Evolutionary conservation across 2,113 vertebrate species (phyloP), one percentile per base, ranked within the genome.

Genomic region (Pseudopodoces humilis): DNA sequence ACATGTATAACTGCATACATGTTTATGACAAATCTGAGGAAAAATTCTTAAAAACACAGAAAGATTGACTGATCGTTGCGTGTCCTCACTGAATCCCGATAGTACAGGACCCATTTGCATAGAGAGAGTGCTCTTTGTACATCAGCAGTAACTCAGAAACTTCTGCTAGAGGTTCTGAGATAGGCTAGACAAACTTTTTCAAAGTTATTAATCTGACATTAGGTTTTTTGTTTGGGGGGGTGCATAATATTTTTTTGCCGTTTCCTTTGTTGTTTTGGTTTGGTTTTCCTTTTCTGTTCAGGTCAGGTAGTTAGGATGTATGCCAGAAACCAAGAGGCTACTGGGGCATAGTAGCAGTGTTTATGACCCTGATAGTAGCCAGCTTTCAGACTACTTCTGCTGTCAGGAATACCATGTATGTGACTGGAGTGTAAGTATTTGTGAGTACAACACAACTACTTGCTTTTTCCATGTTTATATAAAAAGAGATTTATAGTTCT

Each of bases 61-160:
- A 50, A 80, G 19, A 18, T 11, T 17, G 55, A 24, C 28, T 82
- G 12, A 11, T 9, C 18, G 55, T 1, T 63, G 31, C 5, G 15
- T 28, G 9, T 4, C 25, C 9, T 83, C 6, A 18, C 28, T 70
- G 47, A 69, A 59, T 60, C 21, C 56, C 59, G 6, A 12, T 20
- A 43, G 10, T 10, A 24, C 9, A 43, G 46, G 8, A 10, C 4
- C 10, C 8, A 11, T 69, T 76, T 13, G 18, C 2, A 15, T 7
- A n/a, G 6, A 35, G 5, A 55, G 13, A 2, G 0, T 10, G 7
- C 7, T 33, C 37, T 77, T 31, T 79, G 2, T 3, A 4, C 3
- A 3, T 39, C 27, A 49, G 13, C 5, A 46, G 46, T n/a, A 43
- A 62, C 8, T 30, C 15, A 30, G 44, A 11, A 93, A 56, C 4